Evolutionary conservation across 2,113 vertebrate genomes (phyloP), one percentile per base, ranked within the genome.

Genomic region (Ceuthmochares aereus): DNA sequence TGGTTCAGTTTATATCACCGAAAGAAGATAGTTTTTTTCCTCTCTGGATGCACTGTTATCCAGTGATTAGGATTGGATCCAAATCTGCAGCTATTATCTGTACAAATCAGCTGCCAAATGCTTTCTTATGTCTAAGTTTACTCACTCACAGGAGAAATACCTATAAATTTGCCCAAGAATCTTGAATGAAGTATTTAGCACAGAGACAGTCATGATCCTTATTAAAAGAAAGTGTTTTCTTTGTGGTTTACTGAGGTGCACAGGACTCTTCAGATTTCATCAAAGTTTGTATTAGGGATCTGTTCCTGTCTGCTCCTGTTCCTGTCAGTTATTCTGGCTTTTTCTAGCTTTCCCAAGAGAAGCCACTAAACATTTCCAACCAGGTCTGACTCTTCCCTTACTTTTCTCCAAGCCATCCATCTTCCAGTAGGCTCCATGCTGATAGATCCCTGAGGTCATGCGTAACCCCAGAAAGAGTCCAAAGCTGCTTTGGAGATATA

Each of bases 301-400:
- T 88, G 45, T 26, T 32, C 34, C 25, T 63, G 67, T 12, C 51
- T 79, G 26, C 34, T 86, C 32, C 81, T 59, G 22, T 37, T 87
- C 32, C 59, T 90, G 72, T 70, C 75, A 83, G 60, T 90, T 78
- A 78, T 60, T 75, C 14, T n/a, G 55, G 43, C 19, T 84, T 91
- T 96, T 93, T 77, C 79, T 59, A 43, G 37, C 52, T 90, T 86
- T 90, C 83, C 75, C 79, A 84, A 85, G 78, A 79, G 87, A 76
- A 86, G 68, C 1, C 68, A 43, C 72, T 86, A 43, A 95, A 81
- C 51, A 56, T 80, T 97, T 91, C 75, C 78, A 81, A 85, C 23
- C 8, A 56, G 75, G 37, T 32, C 52, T 93, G 78, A 78, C 49
- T 93, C 79, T 95, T 88, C 95, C 54, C 20, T 97, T 68, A 54